phyloP scores from a whole-genome alignment of 2,113 vertebrate genomes.

The Sceloporus tristichus region DNA sequence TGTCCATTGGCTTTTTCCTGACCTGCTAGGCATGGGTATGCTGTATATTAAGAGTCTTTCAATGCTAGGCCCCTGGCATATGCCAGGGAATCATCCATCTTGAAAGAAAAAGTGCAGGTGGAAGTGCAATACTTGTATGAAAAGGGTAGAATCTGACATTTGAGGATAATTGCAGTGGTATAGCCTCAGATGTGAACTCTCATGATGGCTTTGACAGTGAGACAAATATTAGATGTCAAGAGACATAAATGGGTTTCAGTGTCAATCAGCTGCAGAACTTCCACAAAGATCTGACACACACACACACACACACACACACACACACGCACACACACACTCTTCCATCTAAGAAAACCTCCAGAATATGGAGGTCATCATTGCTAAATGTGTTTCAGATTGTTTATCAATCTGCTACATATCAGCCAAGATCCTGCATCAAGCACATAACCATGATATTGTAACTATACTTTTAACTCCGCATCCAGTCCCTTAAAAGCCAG shows the following conservation, averaged over 20 bases:
- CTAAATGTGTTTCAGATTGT: not conserved
- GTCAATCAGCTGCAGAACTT: constrained; percentile 7
- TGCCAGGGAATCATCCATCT: constrained; percentile 30
- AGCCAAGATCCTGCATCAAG: too few relatives aligned
- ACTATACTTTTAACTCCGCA: too few relatives aligned
- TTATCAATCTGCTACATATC: not conserved
- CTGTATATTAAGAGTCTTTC: constrained; percentile 19
- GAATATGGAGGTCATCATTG: not conserved
- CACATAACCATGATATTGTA: too few relatives aligned
- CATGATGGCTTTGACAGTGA: not conserved
- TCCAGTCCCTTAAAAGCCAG: too few relatives aligned
- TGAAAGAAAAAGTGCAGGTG: not conserved
- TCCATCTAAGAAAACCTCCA: constrained; percentile 28
- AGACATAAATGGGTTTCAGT: not conserved
- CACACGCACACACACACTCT: not conserved
- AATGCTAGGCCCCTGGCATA: constrained; percentile 3
- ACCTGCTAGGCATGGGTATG: not conserved
- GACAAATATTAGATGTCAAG: not conserved
- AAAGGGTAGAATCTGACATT: constrained; percentile 20
- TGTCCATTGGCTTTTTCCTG: not conserved
- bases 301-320: too few relatives aligned
- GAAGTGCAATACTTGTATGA: fast-evolving
- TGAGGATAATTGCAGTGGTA: constrained; percentile 5
- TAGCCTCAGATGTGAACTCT: not conserved
- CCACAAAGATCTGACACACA: not conserved